A percentile compares a stretch with the other conserved stretches of the same genome.
Evolutionary conservation across 2,797 vertebrate species (phyloP).

Genomic region (Lacerta agilis): DNA sequence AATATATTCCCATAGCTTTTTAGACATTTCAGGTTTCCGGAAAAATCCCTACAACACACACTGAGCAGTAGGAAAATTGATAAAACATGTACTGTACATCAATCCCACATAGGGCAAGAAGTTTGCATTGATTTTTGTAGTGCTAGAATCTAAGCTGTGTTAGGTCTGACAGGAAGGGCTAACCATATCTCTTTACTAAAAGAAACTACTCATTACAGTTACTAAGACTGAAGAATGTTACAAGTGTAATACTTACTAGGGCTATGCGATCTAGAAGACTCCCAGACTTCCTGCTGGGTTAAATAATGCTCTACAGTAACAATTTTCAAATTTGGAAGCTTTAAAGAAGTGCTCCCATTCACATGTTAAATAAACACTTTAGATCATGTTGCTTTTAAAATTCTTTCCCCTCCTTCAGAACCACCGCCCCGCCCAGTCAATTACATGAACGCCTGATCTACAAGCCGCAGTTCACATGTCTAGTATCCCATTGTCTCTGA

Average conservation of each 20-base stretch:
- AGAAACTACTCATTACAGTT: slow-evolving; percentile 67
- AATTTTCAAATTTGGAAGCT: slow-evolving; percentile 74
- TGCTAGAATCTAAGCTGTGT: slow-evolving; percentile 65
- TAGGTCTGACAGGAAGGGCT: slow-evolving; percentile 61
- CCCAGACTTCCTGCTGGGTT: slow-evolving; percentile 65
- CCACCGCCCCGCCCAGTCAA: slow-evolving; percentile 44
- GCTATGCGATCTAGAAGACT: slow-evolving; percentile 75
- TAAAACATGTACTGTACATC: slow-evolving; percentile 56
- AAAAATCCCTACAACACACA: slow-evolving; percentile 62
- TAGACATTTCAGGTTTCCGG: slow-evolving; percentile 64
- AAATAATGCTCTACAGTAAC: slow-evolving; percentile 70
- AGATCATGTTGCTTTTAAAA: slow-evolving; percentile 61
- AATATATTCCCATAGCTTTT: slow-evolving; percentile 66
- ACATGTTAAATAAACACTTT: slow-evolving; percentile 67
- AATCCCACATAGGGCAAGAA: slow-evolving; percentile 63
- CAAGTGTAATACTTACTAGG: slow-evolving; percentile 75
- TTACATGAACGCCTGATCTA: slow-evolving; percentile 73
- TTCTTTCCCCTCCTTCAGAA: slow-evolving; percentile 63
- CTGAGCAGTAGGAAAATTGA: slow-evolving; percentile 59
- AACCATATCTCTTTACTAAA: slow-evolving; percentile 69
- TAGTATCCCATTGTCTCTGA: slow-evolving; percentile 70
- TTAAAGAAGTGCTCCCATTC: slow-evolving; percentile 71
- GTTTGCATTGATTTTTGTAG: slow-evolving; percentile 74
- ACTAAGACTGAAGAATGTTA: slow-evolving; percentile 71
- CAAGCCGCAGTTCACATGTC: slow-evolving; percentile 69